Base-by-base conservation (phyloP, 2,797 vertebrate species). In the Brotula barbata region DNA sequence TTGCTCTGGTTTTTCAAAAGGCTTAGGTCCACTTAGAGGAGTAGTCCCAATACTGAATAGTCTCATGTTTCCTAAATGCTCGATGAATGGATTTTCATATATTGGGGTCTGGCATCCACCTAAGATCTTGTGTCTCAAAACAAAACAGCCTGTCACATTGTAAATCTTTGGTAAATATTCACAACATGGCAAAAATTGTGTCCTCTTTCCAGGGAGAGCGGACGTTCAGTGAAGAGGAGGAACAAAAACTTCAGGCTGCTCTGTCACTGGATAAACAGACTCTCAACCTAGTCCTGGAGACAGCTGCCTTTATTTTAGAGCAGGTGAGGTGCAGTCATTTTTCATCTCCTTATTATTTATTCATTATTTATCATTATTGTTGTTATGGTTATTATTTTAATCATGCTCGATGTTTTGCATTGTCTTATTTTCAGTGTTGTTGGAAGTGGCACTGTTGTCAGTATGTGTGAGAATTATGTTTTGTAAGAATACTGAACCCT, bases 191-290 rank as follows among this genome's bases (percentile, higher is more conserved):
- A 43, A 5, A 8, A 6, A 43, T 34, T 7, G 0, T 51, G 6
- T 42, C 53, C 25, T 64, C 21, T 36, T 81, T 84, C 63, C 69
- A 97, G 95, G 88, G 85, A 21, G 95, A 97, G 77, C 92, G 89
- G 34, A 94, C 92, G n/a, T 97, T 99, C 86, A 99, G 91, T 70
- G 93, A 96, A 74, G 97, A 98, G 36, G 96, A 98, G 61, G 95
- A 97, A 76, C 89, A 95, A 83, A 98, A 98, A 68, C 92, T 99
- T 64, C 92, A 95, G 60, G 68, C 74, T 25, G 95, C 96, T 13
- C 93, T 99, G 64, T 93, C 91, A 0, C 34, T 98, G 86, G 94
- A 97, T 60, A 97, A 95, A 78, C 91, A 91, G 49, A 91, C 93
- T 66, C 94, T 99, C 48, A 91, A 88, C 66, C 85, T 98, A 10